A percentile compares a stretch with the other conserved stretches of the same genome.
phyloP scores from a whole-genome alignment of 2,113 vertebrate species.

The Pelobates fuscus region DNA sequence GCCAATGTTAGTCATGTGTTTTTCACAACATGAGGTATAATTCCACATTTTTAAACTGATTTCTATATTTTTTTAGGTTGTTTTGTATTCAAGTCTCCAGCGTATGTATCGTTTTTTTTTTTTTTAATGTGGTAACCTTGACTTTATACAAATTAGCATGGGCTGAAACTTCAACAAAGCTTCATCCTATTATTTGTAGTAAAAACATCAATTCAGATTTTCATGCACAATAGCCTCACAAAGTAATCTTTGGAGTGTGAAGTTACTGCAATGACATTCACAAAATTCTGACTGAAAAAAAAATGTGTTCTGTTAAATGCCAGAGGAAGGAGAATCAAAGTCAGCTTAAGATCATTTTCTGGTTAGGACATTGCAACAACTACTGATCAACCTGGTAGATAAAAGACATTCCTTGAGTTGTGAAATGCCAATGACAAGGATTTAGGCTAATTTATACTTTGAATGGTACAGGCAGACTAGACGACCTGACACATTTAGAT shows the following conservation, averaged over 20 bases:
- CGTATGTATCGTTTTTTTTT: too few species aligned
- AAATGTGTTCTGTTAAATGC: background rate
- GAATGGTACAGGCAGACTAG: conserved; percentile 19
- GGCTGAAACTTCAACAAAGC: too few species aligned
- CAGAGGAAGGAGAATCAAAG: conserved; percentile 4
- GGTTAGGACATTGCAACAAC: conserved; percentile 19
- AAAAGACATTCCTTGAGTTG: conserved; percentile 43
- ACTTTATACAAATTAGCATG: too few species aligned
- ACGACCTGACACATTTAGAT: conserved; percentile 8
- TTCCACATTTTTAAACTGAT: too few species aligned
- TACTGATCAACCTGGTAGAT: conserved; percentile 42
- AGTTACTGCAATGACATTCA: conserved; percentile 3
- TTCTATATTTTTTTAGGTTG: too few species aligned
- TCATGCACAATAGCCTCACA: background rate
- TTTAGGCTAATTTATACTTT: conserved; percentile 37
- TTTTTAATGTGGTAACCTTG: too few species aligned
- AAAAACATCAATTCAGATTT: background rate
- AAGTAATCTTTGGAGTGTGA: conserved; percentile 14
- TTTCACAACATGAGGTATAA: too few species aligned
- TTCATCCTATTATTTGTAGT: background rate
- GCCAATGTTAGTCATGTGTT: too few species aligned
- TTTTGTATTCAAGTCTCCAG: too few species aligned
- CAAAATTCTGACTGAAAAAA: conserved; percentile 6
- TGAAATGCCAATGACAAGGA: conserved; percentile 37
- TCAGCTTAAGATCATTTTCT: conserved; percentile 33